phyloP scores from a whole-genome alignment of 2,797 vertebrate genomes.

The Ficedula albicollis region DNA sequence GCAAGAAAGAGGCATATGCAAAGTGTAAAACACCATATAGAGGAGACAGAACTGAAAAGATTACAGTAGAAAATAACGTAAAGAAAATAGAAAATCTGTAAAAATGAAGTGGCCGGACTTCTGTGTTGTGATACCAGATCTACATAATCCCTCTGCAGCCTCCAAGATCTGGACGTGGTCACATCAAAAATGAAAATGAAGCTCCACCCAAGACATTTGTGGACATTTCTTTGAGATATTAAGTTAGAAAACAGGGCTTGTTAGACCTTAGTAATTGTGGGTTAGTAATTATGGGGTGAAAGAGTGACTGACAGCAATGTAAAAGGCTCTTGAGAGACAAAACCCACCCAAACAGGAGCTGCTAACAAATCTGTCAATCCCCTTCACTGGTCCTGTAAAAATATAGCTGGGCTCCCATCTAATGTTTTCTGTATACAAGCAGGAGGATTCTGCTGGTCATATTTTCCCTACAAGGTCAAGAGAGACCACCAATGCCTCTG shows the following conservation, averaged over 20 bases:
- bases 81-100: not conserved
- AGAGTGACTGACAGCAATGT: not conserved
- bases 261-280: no score
- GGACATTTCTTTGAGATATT: not conserved
- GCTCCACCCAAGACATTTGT: not conserved
- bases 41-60: constrained; percentile 38
- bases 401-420: not conserved
- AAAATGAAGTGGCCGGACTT: not conserved
- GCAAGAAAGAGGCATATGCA: constrained; percentile 57
- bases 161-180: not conserved
- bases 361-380: not conserved
- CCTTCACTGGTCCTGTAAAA: not conserved
- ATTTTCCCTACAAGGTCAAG: not conserved
- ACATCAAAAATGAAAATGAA: not conserved
- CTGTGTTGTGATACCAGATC: not conserved
- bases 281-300: not conserved
- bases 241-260: not conserved
- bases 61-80: constrained; percentile 16
- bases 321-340: not conserved
- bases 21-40: constrained; percentile 46
- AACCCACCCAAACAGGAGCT: not conserved
- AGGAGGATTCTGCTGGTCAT: not conserved
- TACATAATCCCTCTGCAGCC: not conserved
- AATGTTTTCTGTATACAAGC: accelerated
- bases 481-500: not conserved